Percentiles rank a stretch among this genome's conserved stretches.
These are phyloP conservation scores for Parotocinclus haroldoi DNA, from an alignment of 2,797 vertebrate genomes.

Conservation along the genomic window DNA sequence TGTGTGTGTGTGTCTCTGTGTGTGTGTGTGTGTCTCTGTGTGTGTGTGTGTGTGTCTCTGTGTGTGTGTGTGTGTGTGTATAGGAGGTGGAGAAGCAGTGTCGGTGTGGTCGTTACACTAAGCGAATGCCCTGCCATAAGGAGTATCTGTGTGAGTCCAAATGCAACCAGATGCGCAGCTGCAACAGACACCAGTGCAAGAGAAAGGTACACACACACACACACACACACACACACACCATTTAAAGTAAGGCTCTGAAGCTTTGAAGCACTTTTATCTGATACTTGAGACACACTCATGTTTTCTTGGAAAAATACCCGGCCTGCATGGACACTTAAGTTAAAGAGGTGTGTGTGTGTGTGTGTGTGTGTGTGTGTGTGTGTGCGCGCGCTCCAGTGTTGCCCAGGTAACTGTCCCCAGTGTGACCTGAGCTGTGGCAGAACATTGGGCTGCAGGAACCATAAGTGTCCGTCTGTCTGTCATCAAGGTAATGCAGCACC, in stretches of 20 bases:
- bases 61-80: constrained; percentile 6
- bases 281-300: background rate
- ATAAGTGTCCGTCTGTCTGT: constrained; percentile 92
- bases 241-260: too few species aligned
- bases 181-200: constrained; percentile 88
- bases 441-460: constrained; percentile 89
- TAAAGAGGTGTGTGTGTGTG: background rate
- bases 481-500: constrained; percentile 80
- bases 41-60: constrained; percentile 2
- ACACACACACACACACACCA: background rate
- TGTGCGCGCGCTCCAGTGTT: constrained; percentile 74
- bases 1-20: too few species aligned
- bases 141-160: constrained; percentile 93
- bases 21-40: too few species aligned
- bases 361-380: constrained; percentile 10
- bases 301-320: background rate
- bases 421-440: constrained; percentile 90
- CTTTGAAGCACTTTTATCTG: background rate
- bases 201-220: constrained; percentile 71
- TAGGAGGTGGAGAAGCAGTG: constrained; percentile 94
- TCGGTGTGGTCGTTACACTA: constrained; percentile 86
- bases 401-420: constrained; percentile 88
- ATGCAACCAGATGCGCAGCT: constrained; percentile 81
- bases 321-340: background rate
- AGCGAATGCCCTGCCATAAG: constrained; percentile 85